Evolutionary conservation across 2,797 vertebrate species (phyloP), one percentile per base, ranked within the genome.

Genomic region (Takifugu rubripes): DNA sequence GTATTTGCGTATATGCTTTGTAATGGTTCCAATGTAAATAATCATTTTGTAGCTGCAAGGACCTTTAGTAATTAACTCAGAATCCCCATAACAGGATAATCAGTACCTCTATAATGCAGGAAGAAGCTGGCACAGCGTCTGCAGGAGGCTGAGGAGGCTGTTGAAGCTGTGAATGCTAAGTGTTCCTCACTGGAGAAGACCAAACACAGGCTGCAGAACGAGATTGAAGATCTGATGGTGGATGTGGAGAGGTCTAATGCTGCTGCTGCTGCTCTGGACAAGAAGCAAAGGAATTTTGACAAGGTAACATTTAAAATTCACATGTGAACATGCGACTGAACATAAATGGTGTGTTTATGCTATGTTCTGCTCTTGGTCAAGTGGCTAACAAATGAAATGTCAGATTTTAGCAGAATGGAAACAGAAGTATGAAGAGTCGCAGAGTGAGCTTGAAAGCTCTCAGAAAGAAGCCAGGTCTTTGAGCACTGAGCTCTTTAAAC

Each of bases 141-240:
- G 7, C 94, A 95, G 74, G 94, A 95, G 0, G 93, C 94, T 0
- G 94, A 95, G 74, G 93, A 95, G 70, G 91, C 92, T 0, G 92
- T 94, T 52, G 94, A 95, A 82, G 93, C 94, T 0, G 89, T 92
- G 43, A 95, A 95, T 0, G 93, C 93, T 68, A 95, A 95, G 72
- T 95, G 94, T 66, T 94, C 94, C 1, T 95, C 94, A 0, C 77
- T 96, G 83, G 94, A 96, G 78, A 95, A 95, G 83, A 95, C 93
- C 70, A 95, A 95, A 75, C 94, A 96, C 81, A 88, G 94, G 8
- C 84, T 95, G 69, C 94, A 95, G 84, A 92, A 91, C 1, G 94
- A 95, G 82, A 94, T 95, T 0, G 94, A 96, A 83, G 94, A 96
- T 84, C 88, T 96, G 6, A 94, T 93, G 93, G 92, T 92, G 9